Evolutionary conservation across 2,888 invertebrate genomes (phyloP).

Genomic region (Physocephala rufipes): DNA sequence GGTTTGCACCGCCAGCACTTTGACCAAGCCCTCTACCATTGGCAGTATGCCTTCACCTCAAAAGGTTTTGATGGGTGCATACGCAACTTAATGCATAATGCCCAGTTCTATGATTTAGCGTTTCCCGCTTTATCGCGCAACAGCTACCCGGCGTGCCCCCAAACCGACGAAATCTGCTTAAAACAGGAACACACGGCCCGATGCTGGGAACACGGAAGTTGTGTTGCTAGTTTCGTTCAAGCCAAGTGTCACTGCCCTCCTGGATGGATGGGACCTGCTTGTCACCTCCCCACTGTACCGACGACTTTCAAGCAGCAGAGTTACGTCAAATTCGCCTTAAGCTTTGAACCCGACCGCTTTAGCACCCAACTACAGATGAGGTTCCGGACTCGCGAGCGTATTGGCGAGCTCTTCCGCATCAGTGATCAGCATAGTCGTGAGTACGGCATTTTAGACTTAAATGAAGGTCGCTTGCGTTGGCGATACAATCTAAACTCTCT

Average conservation of each 20-base stretch:
- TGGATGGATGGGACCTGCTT: constrained; percentile 91
- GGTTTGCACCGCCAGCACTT: constrained; percentile 90
- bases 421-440: constrained; percentile 93
- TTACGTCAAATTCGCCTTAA: constrained; percentile 93
- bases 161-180: constrained; percentile 90
- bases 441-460: constrained; percentile 85
- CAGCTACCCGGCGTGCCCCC: constrained; percentile 89
- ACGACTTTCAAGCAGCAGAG: constrained; percentile 92
- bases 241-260: constrained; percentile 93
- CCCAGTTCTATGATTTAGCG: constrained; percentile 92
- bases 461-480: constrained; percentile 88
- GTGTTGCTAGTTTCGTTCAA: constrained; percentile 88
- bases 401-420: constrained; percentile 92
- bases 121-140: constrained; percentile 88
- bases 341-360: constrained; percentile 91
- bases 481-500: constrained; percentile 91
- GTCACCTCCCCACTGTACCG: constrained; percentile 83
- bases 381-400: constrained; percentile 91
- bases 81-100: constrained; percentile 93
- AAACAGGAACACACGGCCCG: constrained; percentile 84
- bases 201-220: constrained; percentile 92
- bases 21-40: constrained; percentile 85
- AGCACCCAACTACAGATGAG: constrained; percentile 91
- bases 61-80: constrained; percentile 96
- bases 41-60: constrained; percentile 89